Conservation (phyloP, 2,113 vertebrate genomes). For the Equus quagga region DNA sequence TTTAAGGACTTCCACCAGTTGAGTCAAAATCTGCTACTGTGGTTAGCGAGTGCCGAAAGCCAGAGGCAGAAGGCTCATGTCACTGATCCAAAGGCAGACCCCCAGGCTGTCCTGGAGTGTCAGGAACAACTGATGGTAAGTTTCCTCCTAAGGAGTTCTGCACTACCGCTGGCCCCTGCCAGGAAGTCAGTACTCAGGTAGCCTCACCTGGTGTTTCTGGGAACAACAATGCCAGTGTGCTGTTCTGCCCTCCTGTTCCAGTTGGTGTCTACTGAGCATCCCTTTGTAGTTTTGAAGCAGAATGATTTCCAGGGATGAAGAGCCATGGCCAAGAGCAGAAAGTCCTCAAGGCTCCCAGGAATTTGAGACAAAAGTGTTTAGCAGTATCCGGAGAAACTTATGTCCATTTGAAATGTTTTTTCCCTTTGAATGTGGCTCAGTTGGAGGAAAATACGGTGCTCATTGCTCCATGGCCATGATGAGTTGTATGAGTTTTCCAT, state of each 20-base stretch:
- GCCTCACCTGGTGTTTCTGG: not conserved
- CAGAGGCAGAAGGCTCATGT: slow-evolving; percentile 81
- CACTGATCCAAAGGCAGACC: slow-evolving; percentile 75
- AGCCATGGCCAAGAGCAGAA: not conserved
- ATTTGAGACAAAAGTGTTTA: accelerated
- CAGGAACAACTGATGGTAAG: slow-evolving; percentile 89
- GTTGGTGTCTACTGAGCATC: not conserved
- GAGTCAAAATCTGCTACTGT: slow-evolving; percentile 92
- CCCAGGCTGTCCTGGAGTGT: slow-evolving; percentile 81
- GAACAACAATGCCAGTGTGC: not conserved
- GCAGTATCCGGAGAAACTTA: not conserved
- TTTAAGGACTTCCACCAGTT: slow-evolving; percentile 93
- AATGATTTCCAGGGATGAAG: not conserved
- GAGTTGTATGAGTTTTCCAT: not conserved
- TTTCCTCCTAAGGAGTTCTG: not conserved
- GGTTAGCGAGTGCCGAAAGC: slow-evolving; percentile 90
- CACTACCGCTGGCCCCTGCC: not conserved
- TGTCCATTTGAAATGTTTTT: not conserved
- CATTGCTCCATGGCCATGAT: not conserved
- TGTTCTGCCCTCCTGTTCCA: not conserved
- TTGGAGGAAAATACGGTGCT: accelerated
- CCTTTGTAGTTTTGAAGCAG: no score
- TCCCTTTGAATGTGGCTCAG: not conserved
- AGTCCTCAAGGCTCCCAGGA: not conserved
- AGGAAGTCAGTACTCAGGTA: accelerated